Evolutionary conservation across 2,113 vertebrate genomes (phyloP).

Genomic region (Mobula birostris): DNA sequence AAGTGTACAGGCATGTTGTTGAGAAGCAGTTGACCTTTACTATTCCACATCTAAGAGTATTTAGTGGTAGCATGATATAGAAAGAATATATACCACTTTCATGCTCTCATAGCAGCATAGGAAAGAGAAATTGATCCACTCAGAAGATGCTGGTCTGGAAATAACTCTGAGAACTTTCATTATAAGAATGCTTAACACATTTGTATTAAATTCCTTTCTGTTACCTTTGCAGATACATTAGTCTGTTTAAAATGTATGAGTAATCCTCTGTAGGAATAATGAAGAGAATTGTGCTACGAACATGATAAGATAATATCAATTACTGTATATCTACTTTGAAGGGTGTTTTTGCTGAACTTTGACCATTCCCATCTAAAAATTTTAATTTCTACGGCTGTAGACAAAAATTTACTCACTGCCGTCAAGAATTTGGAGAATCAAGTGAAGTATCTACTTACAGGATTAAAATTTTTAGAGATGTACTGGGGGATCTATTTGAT

Average conservation of each 20-base stretch:
- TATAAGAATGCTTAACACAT: background rate
- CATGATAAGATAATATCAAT: background rate
- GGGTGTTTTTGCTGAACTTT: background rate
- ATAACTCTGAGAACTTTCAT: background rate
- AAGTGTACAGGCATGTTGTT: background rate
- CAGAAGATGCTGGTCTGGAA: background rate
- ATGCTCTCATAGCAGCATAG: too few relatives aligned
- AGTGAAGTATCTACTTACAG: background rate
- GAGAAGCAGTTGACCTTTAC: slow-evolving; percentile 13
- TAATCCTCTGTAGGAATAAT: background rate
- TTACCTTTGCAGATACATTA: background rate
- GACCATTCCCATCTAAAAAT: background rate
- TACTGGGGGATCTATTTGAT: background rate
- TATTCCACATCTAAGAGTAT: background rate
- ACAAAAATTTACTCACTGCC: background rate
- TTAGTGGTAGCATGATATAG: background rate
- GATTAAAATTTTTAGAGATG: background rate
- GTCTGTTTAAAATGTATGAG: slow-evolving; percentile 12
- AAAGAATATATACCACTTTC: background rate
- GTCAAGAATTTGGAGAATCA: background rate
- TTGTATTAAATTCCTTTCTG: slow-evolving; percentile 8
- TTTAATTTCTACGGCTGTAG: background rate
- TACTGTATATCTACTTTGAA: background rate
- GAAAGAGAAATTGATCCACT: background rate
- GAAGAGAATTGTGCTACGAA: background rate